Base-by-base conservation (phyloP, 2,888 invertebrate genomes). In the Malacosoma neustria region DNA sequence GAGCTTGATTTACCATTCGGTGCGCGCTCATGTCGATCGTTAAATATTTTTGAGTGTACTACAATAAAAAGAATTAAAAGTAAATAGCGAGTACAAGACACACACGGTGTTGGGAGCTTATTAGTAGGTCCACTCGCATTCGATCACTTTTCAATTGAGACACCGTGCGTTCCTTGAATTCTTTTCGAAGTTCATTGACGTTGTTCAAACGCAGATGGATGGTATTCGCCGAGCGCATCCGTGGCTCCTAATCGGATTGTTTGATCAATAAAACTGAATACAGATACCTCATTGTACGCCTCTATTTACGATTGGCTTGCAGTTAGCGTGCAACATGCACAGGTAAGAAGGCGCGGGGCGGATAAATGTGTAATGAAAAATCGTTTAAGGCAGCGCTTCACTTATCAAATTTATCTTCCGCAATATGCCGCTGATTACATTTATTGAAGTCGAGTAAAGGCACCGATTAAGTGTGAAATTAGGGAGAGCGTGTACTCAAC, bases 1-100 rank as follows among this genome's bases (percentile, higher is more conserved):
- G 64, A 62, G 65, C 57, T 45, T 60, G 53, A 58, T 68, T 82
- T 73, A 75, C 74, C 63, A 85, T 85, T 79, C 85, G 60, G 54
- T 46, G 53, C 76, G 73, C 73, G 65, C 47, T 43, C 48, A 52
- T 48, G 57, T 55, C 53, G 57, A 62, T 79, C 76, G 74, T 84
- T 75, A 82, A 77, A 76, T 75, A 70, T 75, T 76, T 80, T 80
- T 68, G 69, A 57, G 45, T 57, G 56, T 58, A 59, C 57, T 54
- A 67, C 70, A 65, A 62, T 61, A 57, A 62, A 63, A 64, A 55
- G 70, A 72, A 77, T 75, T 73, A 74, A 64, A 64, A 65, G 64
- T 71, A 69, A 65, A 63, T 62, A 52, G 54, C 42, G 39, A 48
- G 51, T 50, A 50, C 42, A 56, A 64, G 60, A 64, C 66, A 63